Percentiles rank a stretch among this genome's conserved stretches.
These are phyloP conservation scores for Nephila pilipes DNA, from an alignment of 1,140 invertebrate species.

Conservation along the genomic window DNA sequence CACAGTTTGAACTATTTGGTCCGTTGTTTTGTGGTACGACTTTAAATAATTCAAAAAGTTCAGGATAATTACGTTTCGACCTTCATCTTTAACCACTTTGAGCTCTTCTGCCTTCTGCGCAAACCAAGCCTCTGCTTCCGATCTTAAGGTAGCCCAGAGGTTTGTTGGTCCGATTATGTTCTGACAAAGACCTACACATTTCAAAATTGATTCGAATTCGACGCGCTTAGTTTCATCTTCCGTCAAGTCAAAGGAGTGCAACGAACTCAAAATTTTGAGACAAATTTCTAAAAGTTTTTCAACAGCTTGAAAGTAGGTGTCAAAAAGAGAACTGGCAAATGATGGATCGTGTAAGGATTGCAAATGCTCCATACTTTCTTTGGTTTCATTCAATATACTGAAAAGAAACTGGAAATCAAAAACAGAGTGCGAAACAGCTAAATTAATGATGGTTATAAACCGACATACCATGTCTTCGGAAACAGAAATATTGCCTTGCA, in stretches of 20 bases:
- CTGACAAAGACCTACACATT: slow-evolving; percentile 1
- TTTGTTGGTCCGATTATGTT: not conserved
- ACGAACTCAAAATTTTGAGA: not conserved
- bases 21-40: slow-evolving; percentile 16
- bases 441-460: slow-evolving; percentile 29
- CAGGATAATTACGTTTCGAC: not conserved
- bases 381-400: slow-evolving; percentile 18
- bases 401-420: slow-evolving; percentile 53
- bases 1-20: not conserved
- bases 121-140: not conserved
- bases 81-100: not conserved
- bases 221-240: not conserved
- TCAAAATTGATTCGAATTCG: slow-evolving; percentile 48
- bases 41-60: slow-evolving; percentile 10
- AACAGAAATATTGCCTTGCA: slow-evolving; percentile 29
- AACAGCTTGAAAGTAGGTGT: not conserved
- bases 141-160: not conserved
- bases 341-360: not conserved
- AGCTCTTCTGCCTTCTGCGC: not conserved
- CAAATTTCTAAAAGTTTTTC: not conserved
- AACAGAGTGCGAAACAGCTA: not conserved
- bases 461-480: slow-evolving; percentile 45
- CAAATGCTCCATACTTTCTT: not conserved
- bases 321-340: not conserved
- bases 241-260: slow-evolving; percentile 42